These are phyloP conservation scores for Poecilia gillii DNA, from an alignment of 2,797 vertebrate genomes.

Conservation along the genomic window DNA sequence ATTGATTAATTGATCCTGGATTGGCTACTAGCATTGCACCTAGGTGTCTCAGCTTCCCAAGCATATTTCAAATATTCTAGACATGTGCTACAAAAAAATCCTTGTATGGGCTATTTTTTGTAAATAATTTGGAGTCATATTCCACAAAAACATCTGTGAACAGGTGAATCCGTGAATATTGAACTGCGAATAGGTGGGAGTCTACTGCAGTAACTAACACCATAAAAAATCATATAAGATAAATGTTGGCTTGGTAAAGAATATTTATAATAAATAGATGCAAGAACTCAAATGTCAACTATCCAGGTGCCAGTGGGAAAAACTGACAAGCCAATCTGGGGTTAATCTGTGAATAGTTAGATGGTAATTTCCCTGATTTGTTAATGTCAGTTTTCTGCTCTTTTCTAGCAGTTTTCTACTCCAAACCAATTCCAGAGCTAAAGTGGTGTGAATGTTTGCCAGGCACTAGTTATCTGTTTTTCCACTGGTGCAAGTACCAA, in stretches of 20 bases:
- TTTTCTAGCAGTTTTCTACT: not conserved
- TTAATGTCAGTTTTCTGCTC: not conserved
- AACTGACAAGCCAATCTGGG: not conserved
- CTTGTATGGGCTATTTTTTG: not conserved
- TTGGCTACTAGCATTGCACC: not conserved
- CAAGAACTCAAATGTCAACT: not conserved
- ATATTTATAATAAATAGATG: not conserved
- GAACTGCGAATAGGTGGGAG: not conserved
- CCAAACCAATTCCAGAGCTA: not conserved
- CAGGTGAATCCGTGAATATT: not conserved
- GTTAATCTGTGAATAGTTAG: not conserved
- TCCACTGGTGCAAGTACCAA: not conserved
- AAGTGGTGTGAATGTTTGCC: not conserved
- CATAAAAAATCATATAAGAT: not conserved
- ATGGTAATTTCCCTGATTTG: not conserved
- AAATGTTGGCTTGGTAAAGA: not conserved
- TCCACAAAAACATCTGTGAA: not conserved
- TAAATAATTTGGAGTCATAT: too few species aligned
- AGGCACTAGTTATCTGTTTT: not conserved
- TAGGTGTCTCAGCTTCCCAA: not conserved
- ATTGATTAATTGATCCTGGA: not conserved
- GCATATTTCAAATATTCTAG: not conserved
- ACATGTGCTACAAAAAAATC: not conserved
- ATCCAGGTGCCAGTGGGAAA: not conserved
- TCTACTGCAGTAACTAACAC: not conserved